Evolutionary conservation across 23 tunicate species (phyloP), one percentile per base, ranked within the genome.

Genomic region (Oikopleura albicans): DNA sequence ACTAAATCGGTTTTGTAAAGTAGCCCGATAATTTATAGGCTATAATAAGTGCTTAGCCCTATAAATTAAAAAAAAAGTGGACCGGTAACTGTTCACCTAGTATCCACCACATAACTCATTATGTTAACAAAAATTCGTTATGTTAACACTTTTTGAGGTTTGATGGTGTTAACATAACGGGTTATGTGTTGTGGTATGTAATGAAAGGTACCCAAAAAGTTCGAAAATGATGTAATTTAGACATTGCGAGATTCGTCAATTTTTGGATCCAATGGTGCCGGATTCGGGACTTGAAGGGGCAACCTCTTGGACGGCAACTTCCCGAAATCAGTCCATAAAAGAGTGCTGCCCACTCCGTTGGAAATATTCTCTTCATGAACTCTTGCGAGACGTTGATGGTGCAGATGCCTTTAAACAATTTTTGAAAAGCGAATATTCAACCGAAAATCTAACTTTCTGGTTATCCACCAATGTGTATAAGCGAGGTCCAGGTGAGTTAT

Each of bases 381-480:
- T 93, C n/a, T 76, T 93, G 75, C 66, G 75, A 66, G 91, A 93
- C 40, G 85, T 83, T 2, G 87, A 83, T 36, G 98, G 98, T 1
- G 41, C 85, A 41, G 86, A 71, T 1, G 87, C 90, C 8, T 49
- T 49, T 22, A 22, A 8, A 8, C 8, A 49, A 49, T 49, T 49
- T 22, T 22, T 49, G 16, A 49, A 49, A 22, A 8, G 16, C 8
- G 59, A 49, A 22, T 49, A 49, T 49, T 49, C 59, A 22, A 22
- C 91, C 16, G 98, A 93, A 86, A 93, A 93, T 63, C 85, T 93
- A 35, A 85, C 88, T 83, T 93, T 93, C 57, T 93, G 92, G 89
- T 85, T 86, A 33, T 91, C 91, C 1, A 49, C 59, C 8, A 49
- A 22, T 8, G 16, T 8, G 8, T 49, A 49, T 22, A 49, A 49